phyloP scores from a whole-genome alignment of 2,113 vertebrate species.

The Argyrosomus japonicus region DNA sequence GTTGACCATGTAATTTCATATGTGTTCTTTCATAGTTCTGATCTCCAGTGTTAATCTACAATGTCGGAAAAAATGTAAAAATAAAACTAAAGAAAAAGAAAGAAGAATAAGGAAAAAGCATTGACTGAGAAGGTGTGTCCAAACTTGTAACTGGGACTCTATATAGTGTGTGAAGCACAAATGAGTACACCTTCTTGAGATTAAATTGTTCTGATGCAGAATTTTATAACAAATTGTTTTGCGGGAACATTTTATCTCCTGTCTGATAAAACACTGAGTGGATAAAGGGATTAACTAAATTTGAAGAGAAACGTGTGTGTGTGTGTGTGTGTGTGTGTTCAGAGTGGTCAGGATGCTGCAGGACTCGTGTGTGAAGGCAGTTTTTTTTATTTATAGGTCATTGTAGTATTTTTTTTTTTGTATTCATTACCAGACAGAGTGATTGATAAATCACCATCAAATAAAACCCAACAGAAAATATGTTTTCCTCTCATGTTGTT shows the following conservation, averaged over 20 bases:
- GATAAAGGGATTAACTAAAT: background rate
- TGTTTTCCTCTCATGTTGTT: background rate
- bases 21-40: too few relatives aligned
- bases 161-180: background rate
- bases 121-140: too few relatives aligned
- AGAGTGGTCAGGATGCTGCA: background rate
- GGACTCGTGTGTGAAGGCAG: background rate
- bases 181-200: background rate
- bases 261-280: background rate
- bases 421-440: background rate
- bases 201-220: background rate
- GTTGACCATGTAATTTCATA: too few relatives aligned
- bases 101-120: too few relatives aligned
- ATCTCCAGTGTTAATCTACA: too few relatives aligned
- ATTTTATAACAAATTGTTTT: too few relatives aligned
- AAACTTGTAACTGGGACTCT: too few relatives aligned
- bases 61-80: too few relatives aligned
- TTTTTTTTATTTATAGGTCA: slow-evolving; percentile 2
- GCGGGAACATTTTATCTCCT: background rate
- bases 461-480: background rate
- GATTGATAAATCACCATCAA: slow-evolving; percentile 1
- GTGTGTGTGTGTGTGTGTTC: background rate
- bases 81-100: too few relatives aligned
- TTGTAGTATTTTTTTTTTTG: background rate
- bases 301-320: background rate